phyloP scores from a whole-genome alignment of 2,113 vertebrate genomes.

The Apus apus region DNA sequence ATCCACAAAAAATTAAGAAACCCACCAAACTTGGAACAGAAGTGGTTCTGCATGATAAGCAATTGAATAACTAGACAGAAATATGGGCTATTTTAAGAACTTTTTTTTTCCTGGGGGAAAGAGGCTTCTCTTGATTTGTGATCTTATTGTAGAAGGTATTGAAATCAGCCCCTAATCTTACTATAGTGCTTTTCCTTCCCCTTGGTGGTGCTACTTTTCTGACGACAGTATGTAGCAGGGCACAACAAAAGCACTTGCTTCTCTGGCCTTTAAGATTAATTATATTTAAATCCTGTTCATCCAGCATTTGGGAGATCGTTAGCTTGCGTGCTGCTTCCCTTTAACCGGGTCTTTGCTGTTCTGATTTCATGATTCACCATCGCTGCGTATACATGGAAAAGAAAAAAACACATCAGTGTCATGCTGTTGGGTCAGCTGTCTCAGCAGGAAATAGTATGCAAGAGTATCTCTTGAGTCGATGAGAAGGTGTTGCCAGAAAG shows the following conservation, averaged over 20 bases:
- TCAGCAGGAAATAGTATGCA: not conserved
- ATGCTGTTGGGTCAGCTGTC: not conserved
- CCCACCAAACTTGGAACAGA: not conserved
- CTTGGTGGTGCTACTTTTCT: not conserved
- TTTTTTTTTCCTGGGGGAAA: accelerated
- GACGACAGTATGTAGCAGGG: not conserved
- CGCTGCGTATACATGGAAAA: slow-evolving; percentile 54
- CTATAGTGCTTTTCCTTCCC: not conserved
- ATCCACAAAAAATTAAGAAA: not conserved
- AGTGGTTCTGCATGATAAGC: not conserved
- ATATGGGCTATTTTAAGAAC: not conserved
- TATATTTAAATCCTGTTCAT: slow-evolving; percentile 26
- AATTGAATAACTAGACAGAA: not conserved
- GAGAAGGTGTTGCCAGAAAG: not conserved
- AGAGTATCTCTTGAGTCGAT: not conserved
- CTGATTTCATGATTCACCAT: slow-evolving; percentile 70
- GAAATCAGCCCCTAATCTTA: not conserved
- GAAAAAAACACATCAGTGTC: not conserved
- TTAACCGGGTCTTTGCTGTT: slow-evolving; percentile 19
- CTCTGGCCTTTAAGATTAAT: slow-evolving; percentile 29
- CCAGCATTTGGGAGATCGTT: not conserved
- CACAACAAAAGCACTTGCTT: slow-evolving; percentile 26
- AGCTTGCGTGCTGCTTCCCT: not conserved
- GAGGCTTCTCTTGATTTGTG: not conserved
- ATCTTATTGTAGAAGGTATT: not conserved